Percentiles rank a stretch among this genome's conserved stretches.
Evolutionary conservation across 2,797 vertebrate species (phyloP).

Genomic region (Karalla daura): DNA sequence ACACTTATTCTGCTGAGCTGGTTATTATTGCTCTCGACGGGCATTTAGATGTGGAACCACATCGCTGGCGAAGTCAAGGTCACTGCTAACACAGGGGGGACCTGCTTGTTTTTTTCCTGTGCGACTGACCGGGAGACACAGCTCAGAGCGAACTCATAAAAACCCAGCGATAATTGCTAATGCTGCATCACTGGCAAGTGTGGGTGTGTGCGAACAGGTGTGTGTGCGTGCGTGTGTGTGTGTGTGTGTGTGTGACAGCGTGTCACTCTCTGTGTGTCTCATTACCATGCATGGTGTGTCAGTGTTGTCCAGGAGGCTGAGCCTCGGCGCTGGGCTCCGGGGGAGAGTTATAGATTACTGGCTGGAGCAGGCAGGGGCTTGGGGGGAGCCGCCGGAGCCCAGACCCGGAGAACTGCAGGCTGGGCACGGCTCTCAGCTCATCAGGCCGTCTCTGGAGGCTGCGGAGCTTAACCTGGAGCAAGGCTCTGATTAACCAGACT

Average conservation of each 20-base stretch:
- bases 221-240: slow-evolving; percentile 57
- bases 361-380: slow-evolving; percentile 72
- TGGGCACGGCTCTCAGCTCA: slow-evolving; percentile 92
- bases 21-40: slow-evolving; percentile 50
- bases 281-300: slow-evolving; percentile 80
- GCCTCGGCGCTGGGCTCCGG: slow-evolving; percentile 68
- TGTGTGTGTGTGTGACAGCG: slow-evolving; percentile 61
- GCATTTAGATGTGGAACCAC: slow-evolving; percentile 71
- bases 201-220: slow-evolving; percentile 67
- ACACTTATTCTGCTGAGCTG: slow-evolving; percentile 71
- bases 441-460: slow-evolving; percentile 82
- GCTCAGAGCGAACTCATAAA: slow-evolving; percentile 36
- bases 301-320: slow-evolving; percentile 78
- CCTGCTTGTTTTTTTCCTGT: slow-evolving; percentile 28
- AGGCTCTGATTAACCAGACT: slow-evolving; percentile 98
- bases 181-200: slow-evolving; percentile 45
- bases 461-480: slow-evolving; percentile 89
- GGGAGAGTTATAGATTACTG: slow-evolving; percentile 83
- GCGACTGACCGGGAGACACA: slow-evolving; percentile 1
- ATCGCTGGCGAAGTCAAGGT: slow-evolving; percentile 65
- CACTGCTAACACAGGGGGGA: slow-evolving; percentile 38
- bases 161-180: slow-evolving; percentile 48
- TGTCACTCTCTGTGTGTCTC: slow-evolving; percentile 68
- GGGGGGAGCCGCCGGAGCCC: slow-evolving; percentile 66
- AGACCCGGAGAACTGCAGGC: slow-evolving; percentile 85